phyloP scores from a whole-genome alignment of 2,888 invertebrate species.

The Stenodema calcarata region DNA sequence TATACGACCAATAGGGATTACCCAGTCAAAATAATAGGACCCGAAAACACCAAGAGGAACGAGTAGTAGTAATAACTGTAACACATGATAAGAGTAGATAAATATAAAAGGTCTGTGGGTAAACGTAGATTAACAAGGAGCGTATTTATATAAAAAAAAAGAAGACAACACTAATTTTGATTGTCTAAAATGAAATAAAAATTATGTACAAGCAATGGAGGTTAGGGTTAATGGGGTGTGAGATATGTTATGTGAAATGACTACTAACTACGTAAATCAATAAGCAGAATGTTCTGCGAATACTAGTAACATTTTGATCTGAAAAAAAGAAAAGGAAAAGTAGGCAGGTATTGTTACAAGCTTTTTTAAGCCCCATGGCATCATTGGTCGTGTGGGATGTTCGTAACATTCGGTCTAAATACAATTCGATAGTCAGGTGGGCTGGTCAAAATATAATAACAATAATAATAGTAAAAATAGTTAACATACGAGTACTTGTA shows the following conservation, averaged over 20 bases:
- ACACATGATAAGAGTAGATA: not conserved
- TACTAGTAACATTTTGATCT: too few relatives aligned
- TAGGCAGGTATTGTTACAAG: not conserved
- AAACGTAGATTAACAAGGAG: not conserved
- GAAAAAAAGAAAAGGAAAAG: too few relatives aligned
- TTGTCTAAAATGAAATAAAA: not conserved
- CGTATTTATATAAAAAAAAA: not conserved
- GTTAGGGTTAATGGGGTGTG: too few relatives aligned
- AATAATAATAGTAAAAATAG: too few relatives aligned
- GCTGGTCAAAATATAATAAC: too few relatives aligned
- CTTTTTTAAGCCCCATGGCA: not conserved
- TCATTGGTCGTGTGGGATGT: not conserved
- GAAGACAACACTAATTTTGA: not conserved
- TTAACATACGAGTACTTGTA: too few relatives aligned
- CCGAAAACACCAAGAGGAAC: not conserved
- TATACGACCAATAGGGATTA: not conserved
- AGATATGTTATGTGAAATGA: too few relatives aligned
- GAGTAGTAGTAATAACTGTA: not conserved
- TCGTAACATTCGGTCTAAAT: not conserved
- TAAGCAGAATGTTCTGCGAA: too few relatives aligned
- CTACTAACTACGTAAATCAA: not conserved
- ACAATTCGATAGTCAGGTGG: not conserved
- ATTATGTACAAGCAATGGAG: too few relatives aligned
- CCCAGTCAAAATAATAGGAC: not conserved
- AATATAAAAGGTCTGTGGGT: not conserved